Percentiles rank a stretch among this genome's conserved stretches.
phyloP scores from a whole-genome alignment of 1,140 invertebrate species.

The Halictus rubicundus region DNA sequence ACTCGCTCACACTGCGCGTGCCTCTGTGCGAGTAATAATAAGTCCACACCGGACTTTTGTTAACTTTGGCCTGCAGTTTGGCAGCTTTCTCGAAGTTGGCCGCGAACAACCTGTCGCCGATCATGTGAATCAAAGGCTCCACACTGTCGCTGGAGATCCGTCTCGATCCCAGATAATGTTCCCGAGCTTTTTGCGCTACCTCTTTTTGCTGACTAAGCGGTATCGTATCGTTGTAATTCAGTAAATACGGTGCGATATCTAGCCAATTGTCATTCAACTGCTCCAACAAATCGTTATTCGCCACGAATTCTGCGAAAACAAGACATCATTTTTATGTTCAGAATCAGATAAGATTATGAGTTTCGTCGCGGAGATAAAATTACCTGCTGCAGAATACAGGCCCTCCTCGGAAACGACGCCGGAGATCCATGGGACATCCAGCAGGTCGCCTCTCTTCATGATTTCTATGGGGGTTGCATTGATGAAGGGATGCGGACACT shows the following conservation, averaged over 20 bases:
- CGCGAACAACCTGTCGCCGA: not conserved
- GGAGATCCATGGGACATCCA: constrained; percentile 80
- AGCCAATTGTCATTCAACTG: constrained; percentile 81
- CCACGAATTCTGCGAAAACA: constrained; percentile 75
- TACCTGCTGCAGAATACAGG: constrained; percentile 80
- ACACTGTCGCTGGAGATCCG: not conserved
- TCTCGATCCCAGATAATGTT: constrained; percentile 1
- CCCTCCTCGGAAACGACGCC: constrained; percentile 80
- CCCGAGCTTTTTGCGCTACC: not conserved
- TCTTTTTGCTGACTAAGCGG: not conserved
- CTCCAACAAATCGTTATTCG: constrained; percentile 70
- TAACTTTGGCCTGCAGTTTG: not conserved
- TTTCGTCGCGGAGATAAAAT: constrained; percentile 2
- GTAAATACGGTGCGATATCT: constrained; percentile 45
- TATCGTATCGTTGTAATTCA: constrained; percentile 11
- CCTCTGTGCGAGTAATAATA: constrained; percentile 11
- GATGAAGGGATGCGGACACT: constrained; percentile 78
- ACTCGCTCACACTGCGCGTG: not conserved
- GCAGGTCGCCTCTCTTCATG: constrained; percentile 73
- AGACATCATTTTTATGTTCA: not conserved
- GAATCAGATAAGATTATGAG: not conserved
- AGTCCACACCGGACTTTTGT: constrained; percentile 18
- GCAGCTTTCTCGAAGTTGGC: not conserved
- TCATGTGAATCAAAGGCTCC: not conserved
- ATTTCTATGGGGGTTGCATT: constrained; percentile 79